These are phyloP conservation scores for Pao palembangensis DNA, from an alignment of 2,113 vertebrate species.

Conservation along the genomic window DNA sequence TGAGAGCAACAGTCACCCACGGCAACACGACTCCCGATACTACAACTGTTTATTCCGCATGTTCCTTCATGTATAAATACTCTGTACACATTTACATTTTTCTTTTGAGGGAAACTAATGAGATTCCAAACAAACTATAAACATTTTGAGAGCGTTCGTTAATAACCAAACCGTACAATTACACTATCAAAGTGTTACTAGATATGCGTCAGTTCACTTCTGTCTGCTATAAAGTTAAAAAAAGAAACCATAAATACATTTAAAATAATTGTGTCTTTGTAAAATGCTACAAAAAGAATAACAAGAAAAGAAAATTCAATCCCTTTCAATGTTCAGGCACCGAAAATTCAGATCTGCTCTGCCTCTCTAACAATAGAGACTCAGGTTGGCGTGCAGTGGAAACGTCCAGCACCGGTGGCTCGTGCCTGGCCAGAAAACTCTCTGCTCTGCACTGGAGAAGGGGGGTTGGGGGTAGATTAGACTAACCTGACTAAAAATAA, in stretches of 20 bases:
- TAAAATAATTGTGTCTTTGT: constrained; percentile 42
- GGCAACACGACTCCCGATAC: constrained; percentile 34
- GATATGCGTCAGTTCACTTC: constrained; percentile 36
- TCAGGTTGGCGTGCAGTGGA: constrained; percentile 36
- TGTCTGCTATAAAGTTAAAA: constrained; percentile 37
- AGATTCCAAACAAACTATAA: constrained; percentile 36
- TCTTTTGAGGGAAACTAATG: constrained; percentile 29
- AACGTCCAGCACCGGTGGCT: constrained; percentile 46
- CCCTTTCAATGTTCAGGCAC: constrained; percentile 40
- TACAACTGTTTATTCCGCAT: constrained; percentile 48
- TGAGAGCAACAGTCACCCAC: constrained; percentile 3
- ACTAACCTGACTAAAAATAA: constrained; percentile 66
- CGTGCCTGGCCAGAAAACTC: constrained; percentile 54
- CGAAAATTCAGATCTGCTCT: constrained; percentile 37
- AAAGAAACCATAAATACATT: constrained; percentile 53
- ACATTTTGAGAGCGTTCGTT: constrained; percentile 30
- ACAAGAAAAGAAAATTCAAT: constrained; percentile 35
- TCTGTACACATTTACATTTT: constrained; percentile 66
- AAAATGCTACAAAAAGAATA: constrained; percentile 43
- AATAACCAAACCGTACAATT: constrained; percentile 32
- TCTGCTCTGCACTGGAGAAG: constrained; percentile 31
- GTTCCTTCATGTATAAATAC: constrained; percentile 53
- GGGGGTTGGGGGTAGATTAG: constrained; percentile 21
- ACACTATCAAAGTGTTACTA: constrained; percentile 24
- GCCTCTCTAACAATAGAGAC: constrained; percentile 50